Conservation (phyloP, 2,888 invertebrate species). For the Watsonalla cultraria region DNA sequence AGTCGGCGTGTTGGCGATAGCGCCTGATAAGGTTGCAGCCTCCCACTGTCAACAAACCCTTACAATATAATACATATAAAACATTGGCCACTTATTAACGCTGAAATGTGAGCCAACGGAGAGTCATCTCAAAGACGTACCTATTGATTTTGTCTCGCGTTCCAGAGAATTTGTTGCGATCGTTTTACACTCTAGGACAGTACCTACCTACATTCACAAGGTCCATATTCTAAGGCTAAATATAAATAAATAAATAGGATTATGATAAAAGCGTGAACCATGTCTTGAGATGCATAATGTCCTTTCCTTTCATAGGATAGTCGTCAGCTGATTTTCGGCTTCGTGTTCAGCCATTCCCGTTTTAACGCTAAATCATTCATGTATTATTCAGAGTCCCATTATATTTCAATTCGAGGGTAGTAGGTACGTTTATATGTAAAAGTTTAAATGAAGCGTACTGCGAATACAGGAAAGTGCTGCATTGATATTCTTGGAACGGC, state of each 20-base stretch:
- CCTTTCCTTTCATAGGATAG: too few species aligned
- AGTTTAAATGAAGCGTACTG: not conserved
- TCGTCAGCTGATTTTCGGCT: too few species aligned
- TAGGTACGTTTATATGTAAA: not conserved
- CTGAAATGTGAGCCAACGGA: constrained; percentile 24
- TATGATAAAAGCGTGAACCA: too few species aligned
- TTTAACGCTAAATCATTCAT: not conserved
- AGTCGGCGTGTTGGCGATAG: constrained; percentile 59
- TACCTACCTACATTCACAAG: too few species aligned
- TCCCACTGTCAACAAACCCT: constrained; percentile 70
- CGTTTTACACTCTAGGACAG: constrained; percentile 17
- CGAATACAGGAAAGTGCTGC: too few species aligned
- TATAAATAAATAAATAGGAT: too few species aligned
- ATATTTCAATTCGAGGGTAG: not conserved
- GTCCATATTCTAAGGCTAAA: too few species aligned
- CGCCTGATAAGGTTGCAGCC: constrained; percentile 66
- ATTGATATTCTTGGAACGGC: too few species aligned
- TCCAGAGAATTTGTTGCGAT: constrained; percentile 27
- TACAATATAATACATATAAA: constrained; percentile 42
- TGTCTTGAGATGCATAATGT: too few species aligned
- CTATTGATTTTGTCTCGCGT: constrained; percentile 65
- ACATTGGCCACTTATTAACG: constrained; percentile 21
- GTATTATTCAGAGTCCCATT: not conserved
- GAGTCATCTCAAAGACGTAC: constrained; percentile 47
- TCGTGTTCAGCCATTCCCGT: too few species aligned